Conservation (phyloP, 2,113 vertebrate genomes). For the Pygoscelis antarcticus region DNA sequence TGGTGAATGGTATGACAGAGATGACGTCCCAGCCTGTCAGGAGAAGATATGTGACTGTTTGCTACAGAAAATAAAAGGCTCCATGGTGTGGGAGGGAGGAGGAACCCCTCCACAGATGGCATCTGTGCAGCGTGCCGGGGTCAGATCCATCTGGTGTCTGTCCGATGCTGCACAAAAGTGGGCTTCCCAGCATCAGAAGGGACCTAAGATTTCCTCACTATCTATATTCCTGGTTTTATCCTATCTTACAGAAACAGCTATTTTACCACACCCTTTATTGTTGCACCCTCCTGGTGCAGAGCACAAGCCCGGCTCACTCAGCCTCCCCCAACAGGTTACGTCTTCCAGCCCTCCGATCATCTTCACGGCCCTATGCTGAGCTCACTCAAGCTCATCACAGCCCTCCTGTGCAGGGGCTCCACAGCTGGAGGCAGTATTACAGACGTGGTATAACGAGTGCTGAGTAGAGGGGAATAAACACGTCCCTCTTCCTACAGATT, state of each 20-base stretch:
- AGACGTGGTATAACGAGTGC: not conserved
- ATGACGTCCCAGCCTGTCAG: not conserved
- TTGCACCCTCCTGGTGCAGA: not conserved
- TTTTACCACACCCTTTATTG: not conserved
- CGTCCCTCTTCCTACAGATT: not conserved
- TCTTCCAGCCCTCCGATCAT: not conserved
- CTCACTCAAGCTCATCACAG: not conserved
- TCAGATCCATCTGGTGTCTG: not conserved
- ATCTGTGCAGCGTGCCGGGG: not conserved
- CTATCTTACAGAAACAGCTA: not conserved
- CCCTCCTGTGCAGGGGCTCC: not conserved
- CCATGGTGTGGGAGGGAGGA: not conserved
- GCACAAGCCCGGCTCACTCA: not conserved
- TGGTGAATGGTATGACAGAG: not conserved
- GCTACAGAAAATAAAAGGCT: not conserved
- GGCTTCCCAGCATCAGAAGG: not conserved
- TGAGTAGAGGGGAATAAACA: not conserved
- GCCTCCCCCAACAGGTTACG: not conserved
- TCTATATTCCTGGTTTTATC: not conserved
- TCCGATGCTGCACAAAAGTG: not conserved
- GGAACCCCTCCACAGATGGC: not conserved
- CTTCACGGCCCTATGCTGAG: not conserved
- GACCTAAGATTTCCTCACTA: not conserved
- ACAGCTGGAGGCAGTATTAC: not conserved
- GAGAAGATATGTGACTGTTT: not conserved